These are phyloP conservation scores for Bucorvus abyssinicus DNA, from an alignment of 2,797 vertebrate genomes.

Conservation along the genomic window DNA sequence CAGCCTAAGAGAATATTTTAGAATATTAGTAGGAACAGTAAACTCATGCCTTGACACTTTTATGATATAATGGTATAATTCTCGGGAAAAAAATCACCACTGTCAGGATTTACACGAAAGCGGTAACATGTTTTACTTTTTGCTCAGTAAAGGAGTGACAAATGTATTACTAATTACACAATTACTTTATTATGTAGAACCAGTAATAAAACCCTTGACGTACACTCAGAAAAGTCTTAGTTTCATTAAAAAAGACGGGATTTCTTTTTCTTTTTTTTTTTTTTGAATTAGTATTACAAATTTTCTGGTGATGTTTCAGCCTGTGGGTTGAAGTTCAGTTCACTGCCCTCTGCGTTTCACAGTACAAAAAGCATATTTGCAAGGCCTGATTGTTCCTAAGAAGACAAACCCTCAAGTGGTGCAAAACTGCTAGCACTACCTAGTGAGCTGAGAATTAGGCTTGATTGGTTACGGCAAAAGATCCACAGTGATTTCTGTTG, in stretches of 20 bases:
- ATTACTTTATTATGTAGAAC: slow-evolving; percentile 76
- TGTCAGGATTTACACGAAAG: slow-evolving; percentile 80
- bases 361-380: not conserved
- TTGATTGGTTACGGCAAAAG: not conserved
- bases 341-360: not conserved
- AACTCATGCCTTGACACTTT: slow-evolving; percentile 81
- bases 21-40: slow-evolving; percentile 83
- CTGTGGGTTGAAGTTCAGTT: not conserved
- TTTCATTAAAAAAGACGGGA: slow-evolving; percentile 18
- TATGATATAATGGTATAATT: slow-evolving; percentile 84
- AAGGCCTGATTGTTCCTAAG: not conserved
- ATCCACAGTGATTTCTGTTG: not conserved
- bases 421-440: not conserved
- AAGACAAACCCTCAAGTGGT: not conserved
- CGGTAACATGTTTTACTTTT: slow-evolving; percentile 63
- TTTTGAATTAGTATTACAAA: not conserved
- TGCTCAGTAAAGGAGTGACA: slow-evolving; percentile 69
- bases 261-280: not conserved
- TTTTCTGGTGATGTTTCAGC: not conserved
- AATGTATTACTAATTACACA: slow-evolving; percentile 79
- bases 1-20: slow-evolving; percentile 82
- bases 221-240: slow-evolving; percentile 58
- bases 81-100: slow-evolving; percentile 68
- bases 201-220: slow-evolving; percentile 68
- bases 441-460: not conserved